Evolutionary conservation across 2,888 invertebrate genomes (phyloP), one percentile per base, ranked within the genome.

Genomic region (Lasioglossum lativentre): DNA sequence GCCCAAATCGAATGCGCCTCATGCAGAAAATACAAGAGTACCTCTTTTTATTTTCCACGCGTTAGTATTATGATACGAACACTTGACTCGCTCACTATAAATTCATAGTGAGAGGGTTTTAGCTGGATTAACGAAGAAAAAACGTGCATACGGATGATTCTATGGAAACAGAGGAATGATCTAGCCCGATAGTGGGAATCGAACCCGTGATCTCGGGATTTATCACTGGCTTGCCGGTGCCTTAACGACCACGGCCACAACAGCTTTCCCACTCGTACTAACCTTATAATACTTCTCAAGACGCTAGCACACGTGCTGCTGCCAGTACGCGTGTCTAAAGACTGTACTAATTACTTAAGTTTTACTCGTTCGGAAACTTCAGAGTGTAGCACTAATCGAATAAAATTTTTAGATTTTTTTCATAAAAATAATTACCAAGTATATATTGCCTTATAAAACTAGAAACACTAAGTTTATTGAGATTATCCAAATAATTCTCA

Each of bases 1-100:
- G 30, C 27, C 30, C 40, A 68, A 86, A 78, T 78, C 83, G 82
- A 89, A 83, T 88, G 87, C 90, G 92, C 90, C 77, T 34, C 19
- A 3, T 19, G 8, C 34, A 34, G 66, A 23, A 6, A 66, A 34
- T 23, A 66, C 27, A 34, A n/a, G 30, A 66, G 34, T 3, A 30
- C n/a, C 16, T 19, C 10, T 23, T 30, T 66, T 34, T 34, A 30
- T 66, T 30, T n/a, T 66, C 16, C 66, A 30, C 23, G 19, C 34
- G 10, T 34, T 66, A 1, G 8, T 34, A 66, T 10, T 66, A 63
- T 19, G 19, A 19, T 30, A 34, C 19, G 19, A 66, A 30, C 34
- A 30, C 34, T 66, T 5, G 30, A 19, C 16, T 63, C 16, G 27
- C 16, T 63, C 30, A 63, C 30, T 63, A 16, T 27, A 34, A 66